A percentile compares a stretch with the other conserved stretches of the same genome.
Conservation (phyloP, 2,888 invertebrate species). For the Drosophila paucipuncta region DNA sequence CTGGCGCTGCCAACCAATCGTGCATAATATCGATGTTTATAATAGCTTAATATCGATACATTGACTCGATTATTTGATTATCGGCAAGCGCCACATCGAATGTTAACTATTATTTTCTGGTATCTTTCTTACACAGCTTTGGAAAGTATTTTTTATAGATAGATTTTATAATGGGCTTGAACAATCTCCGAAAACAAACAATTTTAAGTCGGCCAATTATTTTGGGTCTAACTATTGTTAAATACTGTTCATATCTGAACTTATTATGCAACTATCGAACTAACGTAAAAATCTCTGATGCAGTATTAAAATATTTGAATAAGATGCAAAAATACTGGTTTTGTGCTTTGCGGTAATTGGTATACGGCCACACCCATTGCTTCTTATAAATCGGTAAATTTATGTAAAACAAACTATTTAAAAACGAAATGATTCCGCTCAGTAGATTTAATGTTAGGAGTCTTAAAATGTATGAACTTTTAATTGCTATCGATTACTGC, state of each 20-base stretch:
- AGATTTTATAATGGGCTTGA: not conserved
- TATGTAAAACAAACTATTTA: not conserved
- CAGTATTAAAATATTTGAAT: not conserved
- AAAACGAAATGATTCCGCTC: not conserved
- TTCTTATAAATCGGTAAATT: not conserved
- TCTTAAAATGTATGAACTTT: not conserved
- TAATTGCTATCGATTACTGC: not conserved
- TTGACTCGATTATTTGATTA: not conserved
- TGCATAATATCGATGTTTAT: not conserved
- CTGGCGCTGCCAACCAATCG: conserved; percentile 2
- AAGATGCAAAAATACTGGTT: not conserved
- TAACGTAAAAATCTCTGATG: not conserved
- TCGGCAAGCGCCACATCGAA: not conserved
- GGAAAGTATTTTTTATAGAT: not conserved
- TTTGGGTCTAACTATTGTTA: not conserved
- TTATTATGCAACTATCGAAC: not conserved
- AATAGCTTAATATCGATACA: conserved; percentile 3
- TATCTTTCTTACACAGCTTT: not conserved
- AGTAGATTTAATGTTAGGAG: not conserved
- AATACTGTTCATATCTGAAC: not conserved
- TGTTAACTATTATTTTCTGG: not conserved
- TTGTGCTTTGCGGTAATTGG: not conserved
- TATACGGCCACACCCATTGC: not conserved
- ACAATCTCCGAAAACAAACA: not conserved
- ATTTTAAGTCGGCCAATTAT: not conserved